Evolutionary conservation across 2,888 invertebrate genomes (phyloP).

Genomic region (Dimorphilus gyrociliatus): DNA sequence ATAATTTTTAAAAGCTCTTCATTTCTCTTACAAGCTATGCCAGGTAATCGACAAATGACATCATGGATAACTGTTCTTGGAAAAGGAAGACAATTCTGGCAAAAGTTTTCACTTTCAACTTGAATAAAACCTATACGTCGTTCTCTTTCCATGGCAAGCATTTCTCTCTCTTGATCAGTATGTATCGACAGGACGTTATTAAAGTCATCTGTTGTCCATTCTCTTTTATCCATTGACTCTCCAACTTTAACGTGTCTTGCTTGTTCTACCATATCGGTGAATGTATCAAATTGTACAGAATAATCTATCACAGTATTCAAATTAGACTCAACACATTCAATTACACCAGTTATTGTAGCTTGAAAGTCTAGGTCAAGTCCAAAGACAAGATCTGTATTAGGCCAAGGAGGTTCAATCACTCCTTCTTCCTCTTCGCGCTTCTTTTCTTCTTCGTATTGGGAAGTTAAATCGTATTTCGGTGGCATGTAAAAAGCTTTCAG

Average conservation of each 20-base stretch:
- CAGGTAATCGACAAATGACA: slow-evolving; percentile 21
- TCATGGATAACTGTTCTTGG: slow-evolving; percentile 21
- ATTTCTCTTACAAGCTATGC: slow-evolving; percentile 28
- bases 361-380: slow-evolving; percentile 27
- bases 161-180: slow-evolving; percentile 27
- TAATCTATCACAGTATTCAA: slow-evolving; percentile 9
- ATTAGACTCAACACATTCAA: slow-evolving; percentile 16
- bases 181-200: slow-evolving; percentile 26
- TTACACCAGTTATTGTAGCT: slow-evolving; percentile 17
- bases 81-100: slow-evolving; percentile 23
- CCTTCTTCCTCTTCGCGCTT: slow-evolving; percentile 16
- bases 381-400: slow-evolving; percentile 26
- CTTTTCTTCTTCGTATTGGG: slow-evolving; percentile 22
- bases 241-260: slow-evolving; percentile 22
- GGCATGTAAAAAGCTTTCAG: slow-evolving; percentile 29
- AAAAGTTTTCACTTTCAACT: slow-evolving; percentile 19
- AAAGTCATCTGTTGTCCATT: slow-evolving; percentile 35
- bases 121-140: slow-evolving; percentile 25
- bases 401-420: slow-evolving; percentile 22
- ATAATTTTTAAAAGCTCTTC: slow-evolving; percentile 32
- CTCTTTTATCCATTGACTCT: slow-evolving; percentile 21
- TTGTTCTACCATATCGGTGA: slow-evolving; percentile 32
- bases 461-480: slow-evolving; percentile 22
- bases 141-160: slow-evolving; percentile 23
- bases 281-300: slow-evolving; percentile 19